Base-by-base conservation (phyloP, 1,140 invertebrate species). In the Achatina immaculata region DNA sequence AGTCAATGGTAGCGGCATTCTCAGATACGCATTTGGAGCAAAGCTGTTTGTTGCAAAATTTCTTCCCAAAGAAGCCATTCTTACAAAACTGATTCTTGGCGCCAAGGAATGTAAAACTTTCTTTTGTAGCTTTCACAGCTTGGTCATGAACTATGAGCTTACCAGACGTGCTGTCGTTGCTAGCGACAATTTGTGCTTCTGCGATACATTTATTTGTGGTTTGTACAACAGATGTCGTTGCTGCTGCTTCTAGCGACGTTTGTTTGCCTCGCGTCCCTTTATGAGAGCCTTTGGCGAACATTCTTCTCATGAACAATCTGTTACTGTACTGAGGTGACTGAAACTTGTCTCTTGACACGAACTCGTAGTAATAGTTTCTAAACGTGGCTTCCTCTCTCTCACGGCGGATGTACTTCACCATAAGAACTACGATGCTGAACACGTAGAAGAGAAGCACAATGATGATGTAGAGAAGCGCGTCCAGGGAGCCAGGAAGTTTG, bases 361-460 rank as follows among this genome's bases (percentile, higher is more conserved):
- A 90, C 68, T 91, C 90, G 7, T 86, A 82, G 80, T 88, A 90
- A 75, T 90, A 91, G 65, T 87, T 81, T 1, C 86, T 81, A 9
- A 90, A 87, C 38, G 87, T 82, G 9, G 88, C 87, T 68, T 90
- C 89, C 66, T 90, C 86, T 71, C 83, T 82, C 72, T 91, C 90
- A 16, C 88, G 66, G 19, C 86, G 80, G 19, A 91, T 84, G 83
- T 91, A 91, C 80, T 90, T 90, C 68, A 91, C 85, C 85, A 91
- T 89, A 0, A 91, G 84, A 21, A 91, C 84, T 28, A 91, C 86
- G 28, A 91, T 87, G 43, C 89, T 89, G 36, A 88, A 88, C 11
- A 89, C 88, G 80, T 91, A 91, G 73, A 91, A 89, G 80, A 90
- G 76, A 40, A 91, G 84, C 0, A 91, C 90, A n/a, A 90, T 85